Conservation (phyloP, 1,140 invertebrate genomes). For the Trialeurodes vaporariorum region DNA sequence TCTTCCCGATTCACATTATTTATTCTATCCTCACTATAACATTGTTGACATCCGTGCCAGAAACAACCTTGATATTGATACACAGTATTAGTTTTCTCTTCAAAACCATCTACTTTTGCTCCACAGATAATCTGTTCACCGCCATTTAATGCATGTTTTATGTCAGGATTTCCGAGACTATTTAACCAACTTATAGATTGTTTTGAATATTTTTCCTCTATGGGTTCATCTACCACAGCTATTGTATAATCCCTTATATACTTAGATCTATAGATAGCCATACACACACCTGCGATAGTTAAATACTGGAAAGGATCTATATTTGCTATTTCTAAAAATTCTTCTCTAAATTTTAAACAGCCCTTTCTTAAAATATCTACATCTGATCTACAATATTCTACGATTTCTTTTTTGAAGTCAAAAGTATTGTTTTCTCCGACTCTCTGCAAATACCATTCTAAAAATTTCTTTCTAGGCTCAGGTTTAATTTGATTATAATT, state of each 20-base stretch:
- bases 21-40: slow-evolving; percentile 4
- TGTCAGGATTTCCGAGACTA: slow-evolving; percentile 6
- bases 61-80: slow-evolving; percentile 11
- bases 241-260: slow-evolving; percentile 5
- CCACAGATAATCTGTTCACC: slow-evolving; percentile 7
- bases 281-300: slow-evolving; percentile 3
- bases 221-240: neutral
- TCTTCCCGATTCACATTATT: slow-evolving; percentile 10
- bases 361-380: slow-evolving; percentile 15
- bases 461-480: slow-evolving; percentile 9
- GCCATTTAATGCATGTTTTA: slow-evolving; percentile 5
- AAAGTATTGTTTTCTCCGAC: slow-evolving; percentile 13
- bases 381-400: slow-evolving; percentile 15
- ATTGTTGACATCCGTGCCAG: slow-evolving; percentile 11
- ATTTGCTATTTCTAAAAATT: slow-evolving; percentile 9
- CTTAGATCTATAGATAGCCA: slow-evolving; percentile 12
- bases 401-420: slow-evolving; percentile 10
- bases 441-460: slow-evolving; percentile 12
- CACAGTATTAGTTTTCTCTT: slow-evolving; percentile 7
- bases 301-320: slow-evolving; percentile 10
- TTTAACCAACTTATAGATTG: slow-evolving; percentile 7
- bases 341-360: slow-evolving; percentile 12
- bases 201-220: slow-evolving; percentile 8
- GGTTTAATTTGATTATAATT: slow-evolving; percentile 10
- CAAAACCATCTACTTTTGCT: slow-evolving; percentile 11